A percentile compares a stretch with the other conserved stretches of the same genome.
These are phyloP conservation scores for Labeo calbasu DNA, from an alignment of 2,797 vertebrate species.

Conservation along the genomic window DNA sequence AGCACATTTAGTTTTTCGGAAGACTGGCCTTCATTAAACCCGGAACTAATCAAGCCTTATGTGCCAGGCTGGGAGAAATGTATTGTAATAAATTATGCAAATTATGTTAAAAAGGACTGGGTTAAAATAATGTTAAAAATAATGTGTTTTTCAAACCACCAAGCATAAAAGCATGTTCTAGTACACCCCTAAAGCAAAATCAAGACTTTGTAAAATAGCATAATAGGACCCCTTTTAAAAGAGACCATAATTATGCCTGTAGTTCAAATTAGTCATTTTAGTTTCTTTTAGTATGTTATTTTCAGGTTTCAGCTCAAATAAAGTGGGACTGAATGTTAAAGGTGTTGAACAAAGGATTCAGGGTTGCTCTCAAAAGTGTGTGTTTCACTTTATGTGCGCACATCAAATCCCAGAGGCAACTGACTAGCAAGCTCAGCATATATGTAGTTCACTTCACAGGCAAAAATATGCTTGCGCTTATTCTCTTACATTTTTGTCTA, in stretches of 20 bases:
- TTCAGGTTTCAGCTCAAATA: neutral
- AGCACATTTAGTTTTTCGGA: too few species aligned
- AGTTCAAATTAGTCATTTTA: neutral
- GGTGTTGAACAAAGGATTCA: conserved; percentile 10
- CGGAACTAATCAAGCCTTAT: too few species aligned
- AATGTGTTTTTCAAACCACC: too few species aligned
- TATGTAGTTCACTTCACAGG: neutral
- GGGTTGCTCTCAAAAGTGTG: conserved; percentile 30
- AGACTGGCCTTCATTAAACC: too few species aligned
- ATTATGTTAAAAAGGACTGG: too few species aligned
- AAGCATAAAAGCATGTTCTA: too few species aligned
- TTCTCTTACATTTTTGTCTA: conserved; percentile 17
- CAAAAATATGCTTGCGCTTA: conserved; percentile 30
- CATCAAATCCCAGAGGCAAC: conserved; percentile 17
- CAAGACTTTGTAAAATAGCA: too few species aligned
- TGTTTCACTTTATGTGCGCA: conserved; percentile 47
- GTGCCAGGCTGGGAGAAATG: too few species aligned
- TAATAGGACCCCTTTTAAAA: too few species aligned
- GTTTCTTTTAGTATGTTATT: neutral
- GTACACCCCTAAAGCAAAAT: too few species aligned
- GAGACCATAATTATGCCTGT: neutral
- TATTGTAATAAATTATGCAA: too few species aligned
- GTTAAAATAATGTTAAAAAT: too few species aligned
- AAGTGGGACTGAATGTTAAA: neutral
- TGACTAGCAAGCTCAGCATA: conserved; percentile 16